Conservation (phyloP, 2,797 vertebrate species). For the Phrynocephalus guinanensis region DNA sequence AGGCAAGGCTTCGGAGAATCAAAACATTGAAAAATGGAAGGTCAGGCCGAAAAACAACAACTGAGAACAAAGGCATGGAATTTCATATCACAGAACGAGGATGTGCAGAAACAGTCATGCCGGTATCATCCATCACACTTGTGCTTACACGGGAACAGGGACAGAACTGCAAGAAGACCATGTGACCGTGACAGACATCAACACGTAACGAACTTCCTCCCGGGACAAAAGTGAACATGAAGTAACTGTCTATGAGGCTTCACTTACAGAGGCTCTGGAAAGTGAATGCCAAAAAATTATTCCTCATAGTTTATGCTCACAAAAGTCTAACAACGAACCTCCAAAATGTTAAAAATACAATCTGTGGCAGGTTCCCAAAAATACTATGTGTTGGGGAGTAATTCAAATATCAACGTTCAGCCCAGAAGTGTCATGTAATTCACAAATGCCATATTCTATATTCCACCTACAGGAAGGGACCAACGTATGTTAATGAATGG, state of each 20-base stretch:
- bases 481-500: neutral
- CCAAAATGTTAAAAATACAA: neutral
- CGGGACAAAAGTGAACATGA: too few relatives aligned
- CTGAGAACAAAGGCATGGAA: too few relatives aligned
- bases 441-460: neutral
- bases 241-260: neutral
- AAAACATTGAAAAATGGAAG: too few relatives aligned
- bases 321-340: neutral
- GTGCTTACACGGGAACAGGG: too few relatives aligned
- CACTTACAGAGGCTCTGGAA: neutral
- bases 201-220: too few relatives aligned
- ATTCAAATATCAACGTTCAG: neutral
- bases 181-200: too few relatives aligned
- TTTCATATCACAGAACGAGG: too few relatives aligned
- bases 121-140: too few relatives aligned
- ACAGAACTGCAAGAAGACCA: too few relatives aligned
- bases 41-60: too few relatives aligned
- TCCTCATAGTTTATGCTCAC: neutral
- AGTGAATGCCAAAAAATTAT: neutral
- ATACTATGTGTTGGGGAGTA: neutral
- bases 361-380: neutral
- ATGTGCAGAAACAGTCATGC: too few relatives aligned
- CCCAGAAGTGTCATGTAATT: neutral
- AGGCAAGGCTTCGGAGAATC: too few relatives aligned
- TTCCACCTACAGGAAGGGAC: neutral